Evolutionary conservation across 2,888 invertebrate species (phyloP), one percentile per base, ranked within the genome.

Genomic region (Tyria jacobaeae): DNA sequence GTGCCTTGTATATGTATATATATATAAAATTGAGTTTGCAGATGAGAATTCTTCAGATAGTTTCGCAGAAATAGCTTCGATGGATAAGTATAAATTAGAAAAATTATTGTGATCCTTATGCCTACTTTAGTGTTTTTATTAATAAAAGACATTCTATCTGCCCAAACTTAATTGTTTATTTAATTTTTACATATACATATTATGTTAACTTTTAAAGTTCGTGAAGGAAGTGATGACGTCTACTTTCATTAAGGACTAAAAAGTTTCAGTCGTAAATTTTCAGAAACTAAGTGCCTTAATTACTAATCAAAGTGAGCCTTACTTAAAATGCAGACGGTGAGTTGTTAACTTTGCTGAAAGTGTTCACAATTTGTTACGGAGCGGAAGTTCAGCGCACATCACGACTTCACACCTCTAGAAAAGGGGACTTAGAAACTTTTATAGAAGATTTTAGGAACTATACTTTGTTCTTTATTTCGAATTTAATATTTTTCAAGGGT

Each of bases 311-410:
- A 66, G 57, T 55, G 50, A 68, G 51, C 25, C 54, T 60, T 56
- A 69, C 68, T 78, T 74, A 69, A 75, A 77, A 77, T 73, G 68
- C 74, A 71, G 58, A 62, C 53, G 52, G 52, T 47, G 65, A 73
- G 62, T 71, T 71, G 54, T 50, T 47, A 70, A 75, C 72, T 63
- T 68, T 24, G 34, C 31, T 50, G 51, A 58, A 57, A 60, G 63
- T 61, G 49, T 39, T 49, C n/a, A 31, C 71, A 77, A 66, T 80
- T 80, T 49, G 58, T 75, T 73, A 81, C 68, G 57, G 77, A 68
- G 60, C 67, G 58, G 77, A 67, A 59, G 66, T 57, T 66, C 54
- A 64, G 66, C 59, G 64, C 53, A 69, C 63, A 54, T 71, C 53
- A 52, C 56, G 60, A 59, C 52, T 59, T 59, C 57, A 55, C 39